These are phyloP conservation scores for Thecocarcelia acutangulata DNA, from an alignment of 2,888 invertebrate species.

Conservation along the genomic window DNA sequence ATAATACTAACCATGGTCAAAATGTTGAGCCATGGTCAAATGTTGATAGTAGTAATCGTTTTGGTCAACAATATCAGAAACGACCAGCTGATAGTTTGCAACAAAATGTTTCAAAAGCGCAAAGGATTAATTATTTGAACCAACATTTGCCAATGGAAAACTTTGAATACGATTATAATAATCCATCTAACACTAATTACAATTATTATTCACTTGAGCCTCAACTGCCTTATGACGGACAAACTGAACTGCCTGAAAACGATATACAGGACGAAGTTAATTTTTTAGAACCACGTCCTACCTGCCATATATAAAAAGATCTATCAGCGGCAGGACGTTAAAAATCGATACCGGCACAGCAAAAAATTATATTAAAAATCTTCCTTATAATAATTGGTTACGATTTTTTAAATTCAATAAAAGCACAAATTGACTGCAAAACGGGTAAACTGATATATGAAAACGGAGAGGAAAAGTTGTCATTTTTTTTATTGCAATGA, in stretches of 20 bases:
- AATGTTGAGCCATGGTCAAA: conserved; percentile 38
- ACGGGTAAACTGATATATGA: conserved; percentile 34
- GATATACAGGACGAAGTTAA: conserved; percentile 32
- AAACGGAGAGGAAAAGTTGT: conserved; percentile 34
- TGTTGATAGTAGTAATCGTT: conserved; percentile 42
- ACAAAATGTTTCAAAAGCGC: conserved; percentile 6
- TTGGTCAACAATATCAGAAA: conserved; percentile 33
- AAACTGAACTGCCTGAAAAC: conserved; percentile 4
- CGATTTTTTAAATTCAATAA: conserved; percentile 53
- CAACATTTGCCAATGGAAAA: conserved; percentile 3
- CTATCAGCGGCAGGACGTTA: conserved; percentile 27
- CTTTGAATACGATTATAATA: neutral
- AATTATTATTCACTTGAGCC: conserved; percentile 5
- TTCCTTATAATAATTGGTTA: no score
- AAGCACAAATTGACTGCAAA: conserved; percentile 53
- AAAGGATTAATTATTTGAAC: conserved; percentile 17
- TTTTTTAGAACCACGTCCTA: conserved; percentile 44
- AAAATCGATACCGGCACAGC: conserved; percentile 25
- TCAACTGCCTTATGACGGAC: conserved; percentile 2
- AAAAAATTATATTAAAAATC: conserved; percentile 52
- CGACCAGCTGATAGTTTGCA: neutral
- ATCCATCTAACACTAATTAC: neutral
- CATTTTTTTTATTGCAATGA: conserved; percentile 6
- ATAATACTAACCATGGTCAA: neutral
- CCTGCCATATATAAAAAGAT: conserved; percentile 46